These are phyloP conservation scores for Helobdella robusta DNA, from an alignment of 2,888 invertebrate species.

Conservation along the genomic window DNA sequence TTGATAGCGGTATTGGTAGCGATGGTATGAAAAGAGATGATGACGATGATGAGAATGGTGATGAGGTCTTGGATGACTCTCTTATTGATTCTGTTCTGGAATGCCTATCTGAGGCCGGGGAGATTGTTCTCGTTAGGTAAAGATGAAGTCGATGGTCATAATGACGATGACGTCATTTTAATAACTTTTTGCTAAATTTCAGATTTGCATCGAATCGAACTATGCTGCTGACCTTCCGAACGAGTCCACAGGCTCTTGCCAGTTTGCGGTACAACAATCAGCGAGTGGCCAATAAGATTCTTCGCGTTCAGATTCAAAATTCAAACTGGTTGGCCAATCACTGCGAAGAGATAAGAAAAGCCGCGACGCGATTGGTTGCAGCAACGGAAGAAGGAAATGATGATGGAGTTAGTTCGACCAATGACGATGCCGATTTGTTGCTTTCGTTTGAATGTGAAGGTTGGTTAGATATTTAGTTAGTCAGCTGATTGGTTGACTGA, in stretches of 20 bases:
- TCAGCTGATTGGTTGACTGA: background rate
- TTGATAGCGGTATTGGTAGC: no score
- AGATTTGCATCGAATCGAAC: conserved; percentile 63
- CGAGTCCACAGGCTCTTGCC: conserved; percentile 72
- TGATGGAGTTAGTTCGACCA: background rate
- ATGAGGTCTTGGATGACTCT: conserved; percentile 63
- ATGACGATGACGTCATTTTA: background rate
- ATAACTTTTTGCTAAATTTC: conserved; percentile 4
- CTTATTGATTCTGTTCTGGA: conserved; percentile 70
- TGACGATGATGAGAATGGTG: conserved; percentile 67
- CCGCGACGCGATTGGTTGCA: background rate
- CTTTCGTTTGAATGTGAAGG: conserved; percentile 20
- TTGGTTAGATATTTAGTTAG: background rate
- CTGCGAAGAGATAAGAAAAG: conserved; percentile 65
- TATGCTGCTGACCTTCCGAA: conserved; percentile 83
- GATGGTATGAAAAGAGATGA: no score
- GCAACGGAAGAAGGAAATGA: background rate
- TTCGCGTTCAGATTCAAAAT: conserved; percentile 68
- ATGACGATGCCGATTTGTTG: conserved; percentile 12
- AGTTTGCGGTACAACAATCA: conserved; percentile 46
- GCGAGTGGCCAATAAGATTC: conserved; percentile 37
- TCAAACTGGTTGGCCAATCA: conserved; percentile 74
- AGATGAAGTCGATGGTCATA: background rate
- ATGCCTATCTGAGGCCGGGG: conserved; percentile 68
- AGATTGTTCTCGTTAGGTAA: conserved; percentile 72